Evolutionary conservation across 2,113 vertebrate genomes (phyloP), one percentile per base, ranked within the genome.

Genomic region (Xerus inauris): DNA sequence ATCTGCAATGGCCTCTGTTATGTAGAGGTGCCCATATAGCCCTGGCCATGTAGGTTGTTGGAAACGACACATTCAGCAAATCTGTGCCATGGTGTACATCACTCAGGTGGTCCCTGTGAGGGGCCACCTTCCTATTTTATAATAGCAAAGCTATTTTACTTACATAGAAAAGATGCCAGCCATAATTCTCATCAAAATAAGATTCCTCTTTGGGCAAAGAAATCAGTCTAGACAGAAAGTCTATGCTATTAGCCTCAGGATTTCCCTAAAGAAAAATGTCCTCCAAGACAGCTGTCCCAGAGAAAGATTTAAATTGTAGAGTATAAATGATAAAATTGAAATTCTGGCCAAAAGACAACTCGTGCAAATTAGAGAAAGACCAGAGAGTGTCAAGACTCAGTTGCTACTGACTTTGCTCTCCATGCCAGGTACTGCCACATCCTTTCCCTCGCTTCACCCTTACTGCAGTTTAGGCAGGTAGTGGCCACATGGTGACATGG

Each of bases 321-420:
- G 71, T 0, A 11, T 38, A 71, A 94, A 97, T 57, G 87, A 87
- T 47, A 95, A 75, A 94, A 93, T n/a, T 67, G 69, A 97, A 94
- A 79, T 69, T 28, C 51, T 80, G 3, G 24, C 71, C 85, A 75
- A 51, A 73, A 94, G 92, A 96, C 73, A 97, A 93, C 65, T 69
- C 30, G 88, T 40, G 81, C 87, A 59, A 92, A 94, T 76, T 83
- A 96, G 96, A 93, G 83, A 62, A 94, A 89, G 65, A 71, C 86
- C 51, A 65, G 11, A 45, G 40, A 75, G 24, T 1, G 1, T n/a
- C 22, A 1, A 26, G 64, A 22, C 19, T 82, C 59, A 30, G 38
- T 54, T 19, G 6, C 80, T 80, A 10, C 65, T 87, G 38, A 67
- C 81, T 22, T 22, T 49, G 65, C 47, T 20, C 5, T 45, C 28